Conservation (phyloP, 2,888 invertebrate species). For the Noctua comes region DNA sequence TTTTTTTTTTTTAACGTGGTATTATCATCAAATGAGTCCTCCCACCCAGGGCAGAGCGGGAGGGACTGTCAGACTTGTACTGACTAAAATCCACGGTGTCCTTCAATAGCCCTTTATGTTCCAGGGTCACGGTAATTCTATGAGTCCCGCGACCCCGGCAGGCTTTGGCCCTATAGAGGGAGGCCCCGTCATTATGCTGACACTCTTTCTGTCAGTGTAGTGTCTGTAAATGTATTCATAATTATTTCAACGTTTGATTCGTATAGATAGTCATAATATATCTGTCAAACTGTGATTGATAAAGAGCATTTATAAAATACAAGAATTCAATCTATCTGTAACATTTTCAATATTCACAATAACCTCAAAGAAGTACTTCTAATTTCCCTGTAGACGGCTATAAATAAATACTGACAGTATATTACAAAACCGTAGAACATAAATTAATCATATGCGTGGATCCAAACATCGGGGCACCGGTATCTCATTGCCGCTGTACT, state of each 20-base stretch:
- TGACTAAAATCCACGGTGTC: too few species aligned
- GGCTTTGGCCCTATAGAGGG: too few species aligned
- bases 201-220: background rate
- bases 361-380: slow-evolving; percentile 1
- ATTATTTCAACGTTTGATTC: background rate
- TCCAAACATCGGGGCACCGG: slow-evolving; percentile 60
- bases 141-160: too few species aligned
- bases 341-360: background rate
- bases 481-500: slow-evolving; percentile 70
- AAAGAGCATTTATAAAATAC: background rate
- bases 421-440: slow-evolving; percentile 46
- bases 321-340: background rate
- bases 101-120: too few species aligned
- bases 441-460: slow-evolving; percentile 61
- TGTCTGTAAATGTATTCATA: background rate
- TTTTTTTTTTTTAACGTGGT: too few species aligned
- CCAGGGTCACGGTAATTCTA: too few species aligned
- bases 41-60: too few species aligned
- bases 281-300: background rate
- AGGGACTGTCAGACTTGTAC: too few species aligned
- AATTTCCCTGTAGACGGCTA: slow-evolving; percentile 30
- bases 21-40: too few species aligned
- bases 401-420: slow-evolving; percentile 40
- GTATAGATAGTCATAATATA: background rate
- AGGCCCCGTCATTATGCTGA: too few species aligned